Conservation (phyloP, 2,113 vertebrate genomes). For the Seriola dumerili region DNA sequence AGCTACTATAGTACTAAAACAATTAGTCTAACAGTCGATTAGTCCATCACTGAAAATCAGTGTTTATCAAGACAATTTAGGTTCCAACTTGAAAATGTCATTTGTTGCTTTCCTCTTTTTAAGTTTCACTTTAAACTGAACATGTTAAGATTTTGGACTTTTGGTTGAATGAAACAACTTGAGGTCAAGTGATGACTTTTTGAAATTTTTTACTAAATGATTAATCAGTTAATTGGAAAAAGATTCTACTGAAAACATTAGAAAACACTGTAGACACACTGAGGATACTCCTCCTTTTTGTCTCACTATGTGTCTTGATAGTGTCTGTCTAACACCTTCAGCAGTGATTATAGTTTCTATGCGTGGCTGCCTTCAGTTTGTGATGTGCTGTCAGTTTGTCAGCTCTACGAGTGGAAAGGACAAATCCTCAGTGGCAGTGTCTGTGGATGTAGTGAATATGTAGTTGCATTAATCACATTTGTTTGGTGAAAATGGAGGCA, state of each 20-base stretch:
- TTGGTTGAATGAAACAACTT: too few species aligned
- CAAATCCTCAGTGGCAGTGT: conserved; percentile 7
- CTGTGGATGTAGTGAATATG: neutral
- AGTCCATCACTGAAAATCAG: too few species aligned
- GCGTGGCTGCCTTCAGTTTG: conserved; percentile 16
- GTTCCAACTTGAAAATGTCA: too few species aligned
- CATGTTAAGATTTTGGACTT: too few species aligned
- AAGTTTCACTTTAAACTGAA: too few species aligned
- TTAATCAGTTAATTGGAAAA: neutral
- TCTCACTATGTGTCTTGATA: neutral
- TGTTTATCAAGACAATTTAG: too few species aligned
- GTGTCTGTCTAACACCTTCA: neutral
- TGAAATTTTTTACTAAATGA: neutral
- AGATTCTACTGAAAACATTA: neutral
- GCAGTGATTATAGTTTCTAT: conserved; percentile 16
- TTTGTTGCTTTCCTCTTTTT: too few species aligned
- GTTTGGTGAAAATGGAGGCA: neutral
- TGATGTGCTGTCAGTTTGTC: conserved; percentile 15
- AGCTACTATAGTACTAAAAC: too few species aligned
- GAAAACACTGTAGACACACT: neutral
- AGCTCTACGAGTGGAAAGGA: conserved; percentile 12
- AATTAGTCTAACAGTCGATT: too few species aligned
- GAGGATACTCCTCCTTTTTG: neutral
- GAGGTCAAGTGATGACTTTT: too few species aligned
- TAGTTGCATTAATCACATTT: neutral